Base-by-base conservation (phyloP, 2,888 invertebrate genomes). In the Dicyrtoma fusca region DNA sequence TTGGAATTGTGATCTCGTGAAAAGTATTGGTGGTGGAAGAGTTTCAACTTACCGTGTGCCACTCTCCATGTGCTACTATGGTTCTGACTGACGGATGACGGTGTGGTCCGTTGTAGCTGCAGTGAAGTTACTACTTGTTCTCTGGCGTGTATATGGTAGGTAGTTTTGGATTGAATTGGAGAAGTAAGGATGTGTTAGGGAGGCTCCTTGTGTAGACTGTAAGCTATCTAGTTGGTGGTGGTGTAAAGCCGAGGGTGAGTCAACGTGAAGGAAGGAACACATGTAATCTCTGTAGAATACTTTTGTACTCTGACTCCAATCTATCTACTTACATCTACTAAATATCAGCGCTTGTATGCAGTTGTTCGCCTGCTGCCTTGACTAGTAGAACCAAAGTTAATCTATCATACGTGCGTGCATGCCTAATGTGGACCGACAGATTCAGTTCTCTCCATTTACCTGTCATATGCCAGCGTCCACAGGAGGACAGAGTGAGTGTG, bases 381-480 rank as follows among this genome's bases (percentile, higher is more conserved):
- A 8, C 34, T 62, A 23, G 19, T 63, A 63, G 42, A 64, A 2
- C 17, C 49, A 5, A 61, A 49, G 14, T 25, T 45, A 49, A 64
- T 64, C 25, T 45, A 21, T 64, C 64, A 45, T 34, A 63, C n/a
- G 25, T 25, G 49, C 64, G 45, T 64, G 49, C 6, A 64, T 64
- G 23, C 21, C 23, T 45, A 63, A 45, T 23, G 42, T 42, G 47
- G 21, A 45, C 49, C 25, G 64, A 64, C 26, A 64, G 25, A 64
- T 47, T 64, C 49, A 64, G 23, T 49, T 49, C 26, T 21, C 23
- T 57, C 57, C 23, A 57, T 57, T n/a, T 57, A 57, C 57, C 57
- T 57, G 57, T 21, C 10, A 21, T 26, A 21, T 49, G 11, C 17
- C 17, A 49, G 21, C 8, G 53, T 19, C 17, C 21, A 53, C 14